A percentile compares a stretch with the other conserved stretches of the same genome.
Evolutionary conservation across 2,888 invertebrate species (phyloP).

Genomic region (Ypsolopha scabrella): DNA sequence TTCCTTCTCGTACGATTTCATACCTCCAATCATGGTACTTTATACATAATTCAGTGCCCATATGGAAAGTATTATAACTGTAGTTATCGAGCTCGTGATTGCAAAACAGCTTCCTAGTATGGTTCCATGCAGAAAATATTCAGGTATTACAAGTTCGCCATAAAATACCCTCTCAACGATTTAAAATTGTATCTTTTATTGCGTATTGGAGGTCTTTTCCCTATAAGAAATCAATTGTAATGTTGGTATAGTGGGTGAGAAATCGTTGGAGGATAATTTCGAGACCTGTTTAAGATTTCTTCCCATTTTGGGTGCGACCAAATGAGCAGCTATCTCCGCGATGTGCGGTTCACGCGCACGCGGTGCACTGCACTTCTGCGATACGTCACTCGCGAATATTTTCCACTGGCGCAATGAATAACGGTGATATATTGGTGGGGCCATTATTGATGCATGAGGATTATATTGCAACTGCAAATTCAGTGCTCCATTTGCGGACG

Average conservation of each 20-base stretch:
- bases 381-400: conserved; percentile 15
- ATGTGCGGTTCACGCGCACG: conserved; percentile 27
- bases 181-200: background rate
- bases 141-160: background rate
- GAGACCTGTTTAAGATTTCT: too few relatives aligned
- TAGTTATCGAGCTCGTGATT: background rate
- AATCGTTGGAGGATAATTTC: too few relatives aligned
- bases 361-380: conserved; percentile 7
- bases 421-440: conserved; percentile 23
- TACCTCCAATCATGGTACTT: too few relatives aligned
- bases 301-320: conserved; percentile 16
- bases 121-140: background rate
- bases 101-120: background rate
- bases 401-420: conserved; percentile 29
- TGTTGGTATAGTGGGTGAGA: too few relatives aligned
- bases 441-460: conserved; percentile 30
- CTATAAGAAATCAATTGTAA: too few relatives aligned
- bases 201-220: too few relatives aligned
- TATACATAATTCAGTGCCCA: background rate
- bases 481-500: background rate
- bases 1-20: too few relatives aligned
- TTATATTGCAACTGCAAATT: conserved; percentile 6
- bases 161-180: background rate
- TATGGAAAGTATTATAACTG: background rate
- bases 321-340: conserved; percentile 6